phyloP scores from a whole-genome alignment of 2,888 invertebrate genomes.

The Dynastes maya region DNA sequence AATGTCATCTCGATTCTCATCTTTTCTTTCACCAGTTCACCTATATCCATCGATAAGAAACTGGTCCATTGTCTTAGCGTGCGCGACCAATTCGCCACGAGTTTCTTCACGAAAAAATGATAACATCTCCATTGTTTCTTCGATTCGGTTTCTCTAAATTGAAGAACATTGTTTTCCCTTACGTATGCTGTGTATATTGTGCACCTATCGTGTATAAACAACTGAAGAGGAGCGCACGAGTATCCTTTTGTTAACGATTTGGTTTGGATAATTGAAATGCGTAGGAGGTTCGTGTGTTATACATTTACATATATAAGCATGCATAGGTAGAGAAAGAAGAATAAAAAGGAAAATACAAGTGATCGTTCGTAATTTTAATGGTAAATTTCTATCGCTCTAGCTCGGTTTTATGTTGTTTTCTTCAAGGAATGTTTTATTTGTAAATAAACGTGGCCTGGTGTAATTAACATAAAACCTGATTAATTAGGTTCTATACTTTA shows the following conservation, averaged over 20 bases:
- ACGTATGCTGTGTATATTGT: neutral
- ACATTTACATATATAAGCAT: conserved; percentile 9
- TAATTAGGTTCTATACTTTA: too few species aligned
- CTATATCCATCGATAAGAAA: conserved; percentile 20
- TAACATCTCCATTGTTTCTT: conserved; percentile 17
- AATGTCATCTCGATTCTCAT: conserved; percentile 10
- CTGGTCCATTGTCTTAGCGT: conserved; percentile 23
- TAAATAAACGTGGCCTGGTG: neutral
- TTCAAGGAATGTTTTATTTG: neutral
- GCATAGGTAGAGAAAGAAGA: neutral
- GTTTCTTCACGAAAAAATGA: conserved; percentile 11
- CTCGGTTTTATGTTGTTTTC: neutral
- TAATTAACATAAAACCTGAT: too few species aligned
- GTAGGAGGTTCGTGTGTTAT: conserved; percentile 24
- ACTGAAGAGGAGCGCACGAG: conserved; percentile 11
- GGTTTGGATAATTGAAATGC: conserved; percentile 29
- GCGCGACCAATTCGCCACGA: conserved; percentile 17
- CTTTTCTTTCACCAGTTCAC: neutral
- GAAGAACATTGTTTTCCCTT: conserved; percentile 23
- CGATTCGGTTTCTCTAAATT: conserved; percentile 17
- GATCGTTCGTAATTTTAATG: neutral
- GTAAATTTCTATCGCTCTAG: neutral
- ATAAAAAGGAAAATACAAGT: neutral
- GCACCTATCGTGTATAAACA: conserved; percentile 21
- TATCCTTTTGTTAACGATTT: conserved; percentile 26